Evolutionary conservation across 2,888 invertebrate genomes (phyloP), one percentile per base, ranked within the genome.

Genomic region (Hoplodrina ambigua): DNA sequence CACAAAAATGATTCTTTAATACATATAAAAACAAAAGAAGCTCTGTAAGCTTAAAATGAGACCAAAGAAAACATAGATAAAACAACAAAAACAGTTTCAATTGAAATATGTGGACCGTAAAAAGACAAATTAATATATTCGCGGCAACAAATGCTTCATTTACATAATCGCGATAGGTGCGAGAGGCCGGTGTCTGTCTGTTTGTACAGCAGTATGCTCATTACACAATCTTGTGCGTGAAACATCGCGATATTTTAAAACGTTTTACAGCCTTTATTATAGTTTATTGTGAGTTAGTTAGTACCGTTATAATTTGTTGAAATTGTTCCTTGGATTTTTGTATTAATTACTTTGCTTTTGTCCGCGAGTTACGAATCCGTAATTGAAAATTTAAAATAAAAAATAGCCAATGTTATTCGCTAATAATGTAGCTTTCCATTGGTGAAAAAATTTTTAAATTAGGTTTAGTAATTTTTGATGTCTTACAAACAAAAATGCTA

Each of bases 151-250:
- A 72, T 77, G 59, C 20, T 77, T 67, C 78, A 83, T 75, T 81
- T 80, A 69, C 73, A 78, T 81, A 81, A 78, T 77, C 76, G 44
- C 69, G 60, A 67, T 76, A 76, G 76, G 70, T 65, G 69, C 63
- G 69, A 68, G 71, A 71, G 74, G 70, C 84, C 72, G 54, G 52
- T 63, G 70, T 80, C 50, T 69, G 73, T 75, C 13, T 83, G 81
- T 83, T 85, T 83, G 72, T 52, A 57, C 85, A 84, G 85, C 75
- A 77, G 79, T 72, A 20, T 20, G 17, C 17, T 72, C 30, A 46
- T 83, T 85, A 83, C 79, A 72, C 76, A 85, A 83, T 83, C 72
- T 67, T 60, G 69, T 63, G 61, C 69, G 72, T 75, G 72, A 70
- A 75, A 67, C 56, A 52, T 68, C 61, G 70, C 64, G 59, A 72